Evolutionary conservation across 1,140 invertebrate genomes (phyloP), one percentile per base, ranked within the genome.

Genomic region (Rhyzopertha dominica): DNA sequence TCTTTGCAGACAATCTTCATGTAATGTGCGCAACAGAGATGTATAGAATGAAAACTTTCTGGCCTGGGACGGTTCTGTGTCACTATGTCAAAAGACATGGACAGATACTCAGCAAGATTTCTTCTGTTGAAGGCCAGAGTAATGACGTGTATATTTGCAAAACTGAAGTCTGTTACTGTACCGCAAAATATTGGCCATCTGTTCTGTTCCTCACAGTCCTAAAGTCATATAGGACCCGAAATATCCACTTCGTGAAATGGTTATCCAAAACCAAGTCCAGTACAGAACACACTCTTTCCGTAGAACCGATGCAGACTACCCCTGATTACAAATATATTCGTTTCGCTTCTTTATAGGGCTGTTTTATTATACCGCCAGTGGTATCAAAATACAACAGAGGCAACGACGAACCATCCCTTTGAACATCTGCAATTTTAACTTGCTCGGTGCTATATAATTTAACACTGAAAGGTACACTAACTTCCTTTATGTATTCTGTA

Each of bases 81-180:
- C 2, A 19, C 13, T 2, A 45, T 45, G 2, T 45, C 32, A 24
- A 29, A 45, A 24, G 19, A 34, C 22, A 4, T 45, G 10, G 9
- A 2, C 10, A 45, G 18, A 29, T 45, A 45, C 20, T 45, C 32
- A 2, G 30, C 9, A 18, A 49, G 12, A 7, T 20, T 13, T n/a
- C 30, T 18, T 37, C 24, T 30, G 38, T 44, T 49, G 12, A 29
- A 49, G 8, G 39, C 29, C 25, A 43, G 29, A 9, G 4, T 25
- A 16, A 48, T 44, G 5, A 36, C 47, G 32, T 49, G 47, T 7
- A 49, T 28, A 30, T 29, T 43, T 12, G 47, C 40, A 20, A 43
- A 49, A 20, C 30, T 35, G 10, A 29, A 37, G n/a, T 44, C 43
- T 9, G 36, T 40, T n/a, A 46, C 22, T 10, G 40, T 30, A 2